Evolutionary conservation across 2,888 invertebrate genomes (phyloP), one percentile per base, ranked within the genome.

Genomic region (Eupithecia vulgata): DNA sequence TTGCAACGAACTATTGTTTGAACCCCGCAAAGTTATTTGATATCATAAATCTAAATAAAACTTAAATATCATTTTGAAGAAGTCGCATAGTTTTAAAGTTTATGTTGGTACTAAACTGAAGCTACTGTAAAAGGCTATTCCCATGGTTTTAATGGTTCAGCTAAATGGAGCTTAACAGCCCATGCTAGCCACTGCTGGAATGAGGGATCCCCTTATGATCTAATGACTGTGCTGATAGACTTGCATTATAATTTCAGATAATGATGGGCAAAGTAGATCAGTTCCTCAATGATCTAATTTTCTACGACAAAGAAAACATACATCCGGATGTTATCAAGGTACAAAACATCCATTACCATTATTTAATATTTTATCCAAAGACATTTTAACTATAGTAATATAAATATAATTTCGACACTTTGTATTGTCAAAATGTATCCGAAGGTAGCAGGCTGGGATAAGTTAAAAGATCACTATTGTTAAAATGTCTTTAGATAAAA

Each of bases 221-320:
- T 42, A 42, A 45, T 45, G 17, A 17, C 1, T 48, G 45, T n/a
- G n/a, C 8, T n/a, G 2, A 15, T 5, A 6, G 48, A 48, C n/a
- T n/a, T n/a, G 48, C 10, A 12, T 57, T 57, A 25, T 57, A 13
- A n/a, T 88, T 88, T 59, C 85, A 95, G 92, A 83, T 95, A 8
- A 96, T 98, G 95, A 99, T 99, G 98, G 96, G 96, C 15, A 98
- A 97, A 90, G 97, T 98, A 4, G 98, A 99, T 90, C 96, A 96
- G 80, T 99, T 99, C 87, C 92, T 99, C 67, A 95, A 96, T 79
- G 96, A 97, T 83, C 94, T 99, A 61, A 95, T 97, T 25, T 96
- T 97, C 87, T 98, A 98, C 83, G 98, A 99, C 86, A 99, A 99
- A 86, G 98, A 99, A 87, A 98, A 98, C 86, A 98, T 99, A 86